Evolutionary conservation across 2,113 vertebrate genomes (phyloP).

Genomic region (Salvelinus fontinalis): DNA sequence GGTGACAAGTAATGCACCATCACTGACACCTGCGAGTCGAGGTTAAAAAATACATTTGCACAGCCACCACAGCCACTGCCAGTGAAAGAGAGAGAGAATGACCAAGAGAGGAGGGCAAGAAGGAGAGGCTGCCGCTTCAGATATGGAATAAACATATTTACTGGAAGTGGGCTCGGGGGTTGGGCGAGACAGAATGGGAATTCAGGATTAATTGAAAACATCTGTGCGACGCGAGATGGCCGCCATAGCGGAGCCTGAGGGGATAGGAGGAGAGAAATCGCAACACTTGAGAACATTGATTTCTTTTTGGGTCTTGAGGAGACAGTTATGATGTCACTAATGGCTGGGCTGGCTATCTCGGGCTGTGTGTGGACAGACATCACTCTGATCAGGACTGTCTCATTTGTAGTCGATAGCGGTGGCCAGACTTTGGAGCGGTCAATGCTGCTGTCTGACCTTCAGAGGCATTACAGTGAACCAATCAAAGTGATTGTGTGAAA

Average conservation of each 20-base stretch:
- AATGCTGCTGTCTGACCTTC: slow-evolving; percentile 77
- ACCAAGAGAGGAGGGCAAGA: slow-evolving; percentile 15
- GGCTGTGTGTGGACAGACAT: slow-evolving; percentile 34
- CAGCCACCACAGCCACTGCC: slow-evolving; percentile 62
- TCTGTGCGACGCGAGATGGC: slow-evolving; percentile 61
- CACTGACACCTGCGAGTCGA: slow-evolving; percentile 89
- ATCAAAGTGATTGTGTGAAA: slow-evolving; percentile 41
- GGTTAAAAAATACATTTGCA: slow-evolving; percentile 86
- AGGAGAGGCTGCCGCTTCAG: slow-evolving; percentile 36
- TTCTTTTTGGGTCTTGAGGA: slow-evolving; percentile 23
- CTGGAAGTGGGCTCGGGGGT: slow-evolving; percentile 39
- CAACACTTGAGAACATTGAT: slow-evolving; percentile 32
- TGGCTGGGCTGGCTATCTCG: slow-evolving; percentile 14
- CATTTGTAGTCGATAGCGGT: slow-evolving; percentile 68
- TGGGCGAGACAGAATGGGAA: slow-evolving; percentile 54
- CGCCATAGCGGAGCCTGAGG: slow-evolving; percentile 47
- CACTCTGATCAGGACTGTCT: slow-evolving; percentile 64
- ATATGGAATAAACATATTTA: slow-evolving; percentile 64
- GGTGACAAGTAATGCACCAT: slow-evolving; percentile 90
- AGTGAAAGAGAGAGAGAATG: slow-evolving; percentile 23
- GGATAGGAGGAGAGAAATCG: slow-evolving; percentile 38
- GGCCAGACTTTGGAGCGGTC: slow-evolving; percentile 58
- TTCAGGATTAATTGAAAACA: slow-evolving; percentile 76
- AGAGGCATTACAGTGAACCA: slow-evolving; percentile 57
- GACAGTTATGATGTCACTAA: slow-evolving; percentile 49